These are phyloP conservation scores for Macropus fuliginosus DNA, from an alignment of 2,797 vertebrate species.

Conservation along the genomic window DNA sequence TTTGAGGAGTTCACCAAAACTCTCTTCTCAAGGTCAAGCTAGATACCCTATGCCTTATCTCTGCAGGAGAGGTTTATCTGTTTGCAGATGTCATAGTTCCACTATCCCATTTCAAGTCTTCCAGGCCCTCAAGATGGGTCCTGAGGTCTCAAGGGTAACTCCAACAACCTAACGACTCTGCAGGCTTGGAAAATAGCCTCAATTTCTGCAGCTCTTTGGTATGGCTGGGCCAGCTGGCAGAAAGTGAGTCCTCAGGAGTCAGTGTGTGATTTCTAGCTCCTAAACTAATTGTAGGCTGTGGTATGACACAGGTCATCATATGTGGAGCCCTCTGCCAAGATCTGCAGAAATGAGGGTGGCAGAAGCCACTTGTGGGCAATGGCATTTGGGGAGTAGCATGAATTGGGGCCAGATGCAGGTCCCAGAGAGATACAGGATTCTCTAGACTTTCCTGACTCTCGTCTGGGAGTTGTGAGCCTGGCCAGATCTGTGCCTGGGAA, in stretches of 20 bases:
- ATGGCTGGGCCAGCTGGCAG: not conserved
- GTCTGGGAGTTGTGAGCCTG: not conserved
- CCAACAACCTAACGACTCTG: not conserved
- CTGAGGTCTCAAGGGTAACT: not conserved
- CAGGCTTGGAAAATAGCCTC: not conserved
- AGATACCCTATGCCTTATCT: not conserved
- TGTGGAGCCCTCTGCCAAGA: not conserved
- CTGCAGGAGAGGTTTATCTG: not conserved
- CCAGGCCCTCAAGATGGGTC: not conserved
- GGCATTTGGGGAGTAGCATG: not conserved
- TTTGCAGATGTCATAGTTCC: not conserved
- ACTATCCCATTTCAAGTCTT: not conserved
- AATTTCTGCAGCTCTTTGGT: not conserved
- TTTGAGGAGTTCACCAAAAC: not conserved
- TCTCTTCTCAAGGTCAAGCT: not conserved
- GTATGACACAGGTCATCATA: not conserved
- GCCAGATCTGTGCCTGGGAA: not conserved
- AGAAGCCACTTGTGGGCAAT: not conserved
- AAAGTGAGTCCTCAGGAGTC: not conserved
- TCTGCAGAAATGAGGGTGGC: not conserved
- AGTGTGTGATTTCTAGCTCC: not conserved
- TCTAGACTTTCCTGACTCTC: not conserved
- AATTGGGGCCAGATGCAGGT: not conserved
- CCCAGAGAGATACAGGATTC: not conserved
- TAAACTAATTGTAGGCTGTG: not conserved